Base-by-base conservation (phyloP, 2,888 invertebrate species). In the Eupithecia insigniata region DNA sequence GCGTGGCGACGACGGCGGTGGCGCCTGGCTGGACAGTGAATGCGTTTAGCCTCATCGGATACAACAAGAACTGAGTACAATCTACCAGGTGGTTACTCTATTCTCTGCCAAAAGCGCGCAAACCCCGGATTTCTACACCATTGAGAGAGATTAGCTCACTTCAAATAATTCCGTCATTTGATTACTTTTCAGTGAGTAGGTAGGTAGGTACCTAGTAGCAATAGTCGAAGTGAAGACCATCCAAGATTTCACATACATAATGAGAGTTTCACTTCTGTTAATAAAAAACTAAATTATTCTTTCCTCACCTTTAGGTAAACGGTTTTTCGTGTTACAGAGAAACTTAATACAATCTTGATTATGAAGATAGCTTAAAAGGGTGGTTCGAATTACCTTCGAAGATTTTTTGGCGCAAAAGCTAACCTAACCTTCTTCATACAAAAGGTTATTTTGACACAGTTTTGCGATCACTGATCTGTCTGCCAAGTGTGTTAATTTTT, bases 321-420 rank as follows among this genome's bases (percentile, higher is more conserved):
- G 43, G 69, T 74, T 74, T 73, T 72, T 74, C 73, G 66, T 72
- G 73, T 71, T 55, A 69, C 73, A 65, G 65, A 34, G 70, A 36
- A 73, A 70, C 66, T 73, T 67, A 72, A 72, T 67, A 74, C 67
- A 71, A 72, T 74, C 73, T 58, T 68, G 77, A 76, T 75, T 75
- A 72, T 67, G 66, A 67, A 67, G 67, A 70, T 66, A 43, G 69
- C 67, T 43, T 36, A 68, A 73, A 69, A 64, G 68, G 67, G 28
- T 60, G 65, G 62, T 43, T 70, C 66, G 32, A 66, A 71, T 62
- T 28, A 66, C 46, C 46, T 61, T 58, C 7, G 22, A 69, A 43
- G 66, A 68, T 66, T 67, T 69, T 67, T 64, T 12, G 5, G 10
- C 10, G 14, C 10, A 62, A 22, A 62, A 62, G 26, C 22, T 26